Evolutionary conservation across 2,113 vertebrate genomes (phyloP), one percentile per base, ranked within the genome.

Genomic region (Puffinus mauretanicus): DNA sequence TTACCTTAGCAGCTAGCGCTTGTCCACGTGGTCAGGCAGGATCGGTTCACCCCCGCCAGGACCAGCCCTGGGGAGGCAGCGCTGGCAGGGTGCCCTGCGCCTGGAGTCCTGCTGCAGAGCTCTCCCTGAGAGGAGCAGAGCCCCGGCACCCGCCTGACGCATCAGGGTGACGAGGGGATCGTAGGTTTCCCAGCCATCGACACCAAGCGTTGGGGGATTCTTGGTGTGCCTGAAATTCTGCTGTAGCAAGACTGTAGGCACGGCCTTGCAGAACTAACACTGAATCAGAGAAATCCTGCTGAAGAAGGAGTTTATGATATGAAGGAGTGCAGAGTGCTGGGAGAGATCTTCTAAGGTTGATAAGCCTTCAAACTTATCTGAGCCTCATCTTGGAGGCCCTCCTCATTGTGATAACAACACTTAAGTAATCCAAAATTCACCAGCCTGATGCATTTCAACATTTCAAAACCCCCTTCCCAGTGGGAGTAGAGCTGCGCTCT

Each of bases 71-170:
- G 2, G 4, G 42, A 21, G 71, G 52, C 55, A 27, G 85, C 3
- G 4, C 34, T 22, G 55, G 32, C 38, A 14, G 30, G 29, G 29
- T 30, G 52, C 54, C 54, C 40, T 10, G n/a, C 1, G 10, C 15
- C 1, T 2, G 21, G 20, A 32, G 44, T 22, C 27, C 51, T 30
- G 42, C 24, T n/a, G 12, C 29, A 3, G 52, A 32, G 36, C 29
- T n/a, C 70, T 27, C 55, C 64, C 14, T 0, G 3, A 16, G 51
- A 22, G 4, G 40, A 42, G 30, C 57, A 18, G 76, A 64, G 52
- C 13, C 38, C 54, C 24, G 2, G 13, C 4, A 4, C 3, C 27
- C 6, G 0, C 29, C 75, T 6, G 42, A 1, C 2, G 1, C 20
- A 4, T 16, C 58, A 10, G 38, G 54, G 49, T 0, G 6, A 14